Evolutionary conservation across 1,140 invertebrate genomes (phyloP).

Genomic region (Sycobia sp.): DNA sequence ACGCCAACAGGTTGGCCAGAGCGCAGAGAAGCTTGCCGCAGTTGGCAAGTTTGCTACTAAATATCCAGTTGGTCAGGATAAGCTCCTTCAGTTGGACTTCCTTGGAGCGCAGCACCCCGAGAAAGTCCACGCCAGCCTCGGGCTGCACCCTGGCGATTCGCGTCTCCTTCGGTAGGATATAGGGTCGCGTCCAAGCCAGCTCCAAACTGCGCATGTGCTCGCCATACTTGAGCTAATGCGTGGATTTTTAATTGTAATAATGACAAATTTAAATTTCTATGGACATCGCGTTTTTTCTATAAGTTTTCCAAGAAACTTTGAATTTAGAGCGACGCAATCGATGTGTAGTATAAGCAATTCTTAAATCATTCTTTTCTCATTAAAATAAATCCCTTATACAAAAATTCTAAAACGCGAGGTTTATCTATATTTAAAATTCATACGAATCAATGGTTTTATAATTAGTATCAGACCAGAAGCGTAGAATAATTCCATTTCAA

Average conservation of each 20-base stretch:
- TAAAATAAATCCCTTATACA: too few relatives aligned
- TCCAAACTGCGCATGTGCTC: constrained; percentile 53
- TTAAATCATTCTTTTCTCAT: too few relatives aligned
- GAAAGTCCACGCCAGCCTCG: constrained; percentile 50
- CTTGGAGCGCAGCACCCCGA: constrained; percentile 43
- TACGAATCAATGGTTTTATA: too few relatives aligned
- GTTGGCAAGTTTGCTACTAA: constrained; percentile 53
- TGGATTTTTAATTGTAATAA: background rate
- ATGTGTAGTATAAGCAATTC: too few relatives aligned
- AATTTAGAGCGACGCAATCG: too few relatives aligned
- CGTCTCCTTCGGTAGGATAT: constrained; percentile 29
- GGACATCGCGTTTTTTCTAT: background rate
- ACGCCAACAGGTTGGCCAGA: constrained; percentile 54
- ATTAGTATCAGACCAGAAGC: too few relatives aligned
- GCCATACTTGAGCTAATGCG: constrained; percentile 51
- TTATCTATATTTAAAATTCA: too few relatives aligned
- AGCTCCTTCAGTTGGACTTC: constrained; percentile 52
- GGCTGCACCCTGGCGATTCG: constrained; percentile 42
- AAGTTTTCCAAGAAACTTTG: background rate
- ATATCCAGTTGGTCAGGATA: constrained; percentile 55
- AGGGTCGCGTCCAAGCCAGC: constrained; percentile 54
- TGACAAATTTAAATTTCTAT: too few relatives aligned
- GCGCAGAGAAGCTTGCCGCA: constrained; percentile 49
- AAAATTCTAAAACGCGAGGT: too few relatives aligned
- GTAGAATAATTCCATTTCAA: too few relatives aligned